Evolutionary conservation across 2,113 vertebrate genomes (phyloP).

Genomic region (Columbina picui): DNA sequence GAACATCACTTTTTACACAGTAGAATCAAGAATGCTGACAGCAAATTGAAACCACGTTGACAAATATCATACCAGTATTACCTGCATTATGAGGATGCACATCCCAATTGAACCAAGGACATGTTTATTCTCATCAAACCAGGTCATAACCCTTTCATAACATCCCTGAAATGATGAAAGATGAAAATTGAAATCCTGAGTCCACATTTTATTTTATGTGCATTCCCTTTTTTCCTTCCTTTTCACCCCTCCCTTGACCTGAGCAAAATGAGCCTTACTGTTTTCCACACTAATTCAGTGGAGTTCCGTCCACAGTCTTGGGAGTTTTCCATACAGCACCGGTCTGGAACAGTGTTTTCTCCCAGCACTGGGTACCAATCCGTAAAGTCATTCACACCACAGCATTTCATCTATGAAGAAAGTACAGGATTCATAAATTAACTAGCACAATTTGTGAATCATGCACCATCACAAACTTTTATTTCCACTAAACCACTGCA

Average conservation of each 20-base stretch:
- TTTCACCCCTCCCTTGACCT: background rate
- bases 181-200: background rate
- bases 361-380: constrained; percentile 94
- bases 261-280: constrained; percentile 72
- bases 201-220: background rate
- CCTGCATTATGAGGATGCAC: constrained; percentile 95
- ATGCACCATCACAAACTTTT: background rate
- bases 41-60: background rate
- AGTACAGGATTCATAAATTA: background rate
- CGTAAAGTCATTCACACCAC: constrained; percentile 90
- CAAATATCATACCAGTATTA: constrained; percentile 50
- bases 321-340: constrained; percentile 95
- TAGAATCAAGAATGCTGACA: background rate
- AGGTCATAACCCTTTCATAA: constrained; percentile 92
- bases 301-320: constrained; percentile 91
- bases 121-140: constrained; percentile 94
- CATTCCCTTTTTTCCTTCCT: background rate
- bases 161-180: constrained; percentile 85
- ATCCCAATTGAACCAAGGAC: constrained; percentile 91
- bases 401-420: constrained; percentile 90
- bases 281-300: constrained; percentile 89
- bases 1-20: background rate
- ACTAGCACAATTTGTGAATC: background rate
- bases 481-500: background rate
- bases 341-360: constrained; percentile 91